Base-by-base conservation (phyloP, 2,797 vertebrate species). In the Serranus cabrilla region DNA sequence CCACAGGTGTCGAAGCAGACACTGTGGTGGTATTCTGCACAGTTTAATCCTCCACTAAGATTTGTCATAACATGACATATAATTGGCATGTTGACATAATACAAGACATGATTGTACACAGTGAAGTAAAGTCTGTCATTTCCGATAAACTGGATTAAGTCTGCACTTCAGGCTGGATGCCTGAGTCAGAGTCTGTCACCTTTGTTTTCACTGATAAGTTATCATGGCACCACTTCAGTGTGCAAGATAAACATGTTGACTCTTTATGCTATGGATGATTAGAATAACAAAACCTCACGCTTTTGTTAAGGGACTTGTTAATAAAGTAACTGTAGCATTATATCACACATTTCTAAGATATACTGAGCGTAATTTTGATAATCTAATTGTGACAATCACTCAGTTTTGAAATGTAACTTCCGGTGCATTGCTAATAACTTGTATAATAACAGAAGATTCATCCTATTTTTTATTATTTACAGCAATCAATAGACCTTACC, bases 41-140 rank as follows among this genome's bases (percentile, higher is more conserved):
- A 46, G 11, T 43, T 0, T 52, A 23, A 42, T 54, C 52, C 21
- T 50, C 39, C 1, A n/a, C 31, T 11, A 25, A n/a, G 51, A 62
- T 75, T 65, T 70, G 47, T 57, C 49, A 49, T 31, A 69, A 73
- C 40, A 68, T 64, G 47, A 16, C 46, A 80, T 23, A 39, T 50
- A 56, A 58, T 37, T 75, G 37, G 49, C 20, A 50, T 13, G 66
- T 42, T 67, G 57, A 50, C 42, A 56, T 46, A 61, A 84, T 14
- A 61, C 7, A 37, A 60, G 20, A 47, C 11, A 2, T 10, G 11
- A 23, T 57, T 69, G 43, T 65, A 37, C 11, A 49, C 5, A 12
- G 7, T 51, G 1, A 39, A 42, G 14, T 25, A 39, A 71, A 50
- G 34, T 42, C 23, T 57, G 16, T 27, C 14, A 45, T 40, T 18